These are phyloP conservation scores for Stictocephala bisonia DNA, from an alignment of 2,888 invertebrate genomes.

Conservation along the genomic window DNA sequence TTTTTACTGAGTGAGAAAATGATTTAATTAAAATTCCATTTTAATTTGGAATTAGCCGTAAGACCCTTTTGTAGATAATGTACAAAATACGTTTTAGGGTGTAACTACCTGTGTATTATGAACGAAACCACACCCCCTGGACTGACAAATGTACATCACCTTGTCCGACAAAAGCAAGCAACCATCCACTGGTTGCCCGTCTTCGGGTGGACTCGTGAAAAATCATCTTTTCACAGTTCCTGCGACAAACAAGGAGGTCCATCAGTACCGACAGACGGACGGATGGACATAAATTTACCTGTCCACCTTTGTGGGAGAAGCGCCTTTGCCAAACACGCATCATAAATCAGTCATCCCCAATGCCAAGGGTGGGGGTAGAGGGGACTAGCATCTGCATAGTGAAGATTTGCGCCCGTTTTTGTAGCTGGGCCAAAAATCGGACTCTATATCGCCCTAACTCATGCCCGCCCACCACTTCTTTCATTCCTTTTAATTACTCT, in stretches of 20 bases:
- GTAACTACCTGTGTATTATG: too few relatives aligned
- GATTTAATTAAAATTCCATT: too few relatives aligned
- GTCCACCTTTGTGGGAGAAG: constrained; percentile 4
- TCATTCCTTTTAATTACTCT: constrained; percentile 30
- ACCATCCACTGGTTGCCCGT: neutral
- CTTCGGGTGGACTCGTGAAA: too few relatives aligned
- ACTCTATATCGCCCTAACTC: constrained; percentile 23
- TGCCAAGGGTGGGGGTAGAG: neutral
- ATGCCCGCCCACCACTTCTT: constrained; percentile 7
- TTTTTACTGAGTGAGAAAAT: too few relatives aligned
- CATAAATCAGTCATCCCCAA: constrained; percentile 38
- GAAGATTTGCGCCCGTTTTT: constrained; percentile 26
- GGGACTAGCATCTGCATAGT: constrained; percentile 17
- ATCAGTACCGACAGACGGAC: neutral
- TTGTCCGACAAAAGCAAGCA: neutral
- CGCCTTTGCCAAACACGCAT: constrained; percentile 23
- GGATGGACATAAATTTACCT: constrained; percentile 36
- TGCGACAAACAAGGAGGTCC: neutral
- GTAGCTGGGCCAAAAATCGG: neutral
- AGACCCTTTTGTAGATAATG: too few relatives aligned
- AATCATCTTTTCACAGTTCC: constrained; percentile 35
- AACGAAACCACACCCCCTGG: too few relatives aligned
- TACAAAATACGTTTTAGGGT: too few relatives aligned
- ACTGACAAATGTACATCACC: neutral
- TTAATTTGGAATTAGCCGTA: too few relatives aligned